Evolutionary conservation across 2,113 vertebrate genomes (phyloP), one percentile per base, ranked within the genome.

Genomic region (Cinclus cinclus): DNA sequence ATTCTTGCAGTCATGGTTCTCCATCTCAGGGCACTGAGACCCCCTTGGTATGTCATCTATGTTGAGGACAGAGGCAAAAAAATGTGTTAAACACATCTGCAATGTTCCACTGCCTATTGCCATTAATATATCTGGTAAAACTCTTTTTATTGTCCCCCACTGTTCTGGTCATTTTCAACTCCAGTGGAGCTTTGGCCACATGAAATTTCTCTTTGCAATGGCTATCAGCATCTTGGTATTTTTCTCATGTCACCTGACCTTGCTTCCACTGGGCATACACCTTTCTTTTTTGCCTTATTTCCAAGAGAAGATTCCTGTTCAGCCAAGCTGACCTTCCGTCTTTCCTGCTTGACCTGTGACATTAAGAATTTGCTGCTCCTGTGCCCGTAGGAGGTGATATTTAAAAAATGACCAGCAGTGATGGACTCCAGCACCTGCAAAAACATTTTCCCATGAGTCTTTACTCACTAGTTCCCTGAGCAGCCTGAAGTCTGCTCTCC

Each of bases 311-410:
- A 47, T 47, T 39, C 28, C 41, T 65, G 23, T 19, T 56, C 30
- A 65, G 12, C 9, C 30, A 84, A 75, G 24, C 10, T 0, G 0
- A 7, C 12, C 30, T 47, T 64, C 28, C 39, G n/a, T n/a, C 28
- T 47, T 33, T 10, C 10, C 50, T 23, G 23, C 18, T 31, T 74
- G n/a, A 47, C 19, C 47, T 56, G 23, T 28, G 14, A 30, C 42
- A 75, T 47, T 47, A 41, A 28, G n/a, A 19, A 47, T 19, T 74
- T 74, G 28, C 23, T 65, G 23, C 23, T 65, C 7, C 12, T 56
- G 15, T 75, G 60, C 12, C 50, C 42, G 39, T 47, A 39, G 69
- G 41, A 64, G n/a, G 12, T 65, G 50, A 41, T 30, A 8, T 64
- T 47, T 49, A 28, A 74, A 84, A n/a, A 47, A 18, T 41, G n/a